phyloP scores from a whole-genome alignment of 1,140 invertebrate species.

The Drosophila eugracilis region DNA sequence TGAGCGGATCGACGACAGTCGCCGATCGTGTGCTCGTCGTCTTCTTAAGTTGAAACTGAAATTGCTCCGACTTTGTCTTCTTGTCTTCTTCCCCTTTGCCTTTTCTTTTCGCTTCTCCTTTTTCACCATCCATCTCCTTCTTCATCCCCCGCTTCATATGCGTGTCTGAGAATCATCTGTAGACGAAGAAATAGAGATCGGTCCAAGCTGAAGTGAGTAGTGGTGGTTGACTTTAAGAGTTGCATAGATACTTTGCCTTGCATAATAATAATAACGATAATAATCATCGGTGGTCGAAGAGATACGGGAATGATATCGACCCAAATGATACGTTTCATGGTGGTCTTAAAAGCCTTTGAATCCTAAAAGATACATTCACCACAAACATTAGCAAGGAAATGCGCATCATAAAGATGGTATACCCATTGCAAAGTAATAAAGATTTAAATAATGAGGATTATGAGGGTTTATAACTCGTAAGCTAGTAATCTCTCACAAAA shows the following conservation, averaged over 20 bases:
- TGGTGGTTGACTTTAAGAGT: constrained; percentile 12
- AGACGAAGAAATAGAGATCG: not conserved
- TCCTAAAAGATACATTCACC: not conserved
- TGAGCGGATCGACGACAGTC: constrained; percentile 40
- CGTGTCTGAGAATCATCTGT: constrained; percentile 31
- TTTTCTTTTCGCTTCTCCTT: not conserved
- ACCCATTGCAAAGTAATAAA: not conserved
- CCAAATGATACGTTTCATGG: constrained; percentile 10
- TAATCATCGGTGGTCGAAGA: constrained; percentile 2
- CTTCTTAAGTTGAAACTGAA: constrained; percentile 58
- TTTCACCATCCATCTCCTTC: not conserved
- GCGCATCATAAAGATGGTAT: not conserved
- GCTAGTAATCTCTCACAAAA: not conserved
- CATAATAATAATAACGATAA: constrained; percentile 22
- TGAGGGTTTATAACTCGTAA: too few relatives aligned
- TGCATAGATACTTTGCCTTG: constrained; percentile 24
- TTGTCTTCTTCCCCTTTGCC: not conserved
- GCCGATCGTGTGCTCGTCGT: constrained; percentile 19
- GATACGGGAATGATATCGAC: constrained; percentile 9
- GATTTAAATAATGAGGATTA: not conserved
- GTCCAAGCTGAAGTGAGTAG: constrained; percentile 14
- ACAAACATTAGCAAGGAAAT: not conserved
- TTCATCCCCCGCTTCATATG: constrained; percentile 10
- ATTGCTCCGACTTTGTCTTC: constrained; percentile 39
- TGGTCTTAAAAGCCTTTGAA: constrained; percentile 1